A percentile compares a stretch with the other conserved stretches of the same genome.
Evolutionary conservation across 2,113 vertebrate genomes (phyloP).

Genomic region (Serinus canaria): DNA sequence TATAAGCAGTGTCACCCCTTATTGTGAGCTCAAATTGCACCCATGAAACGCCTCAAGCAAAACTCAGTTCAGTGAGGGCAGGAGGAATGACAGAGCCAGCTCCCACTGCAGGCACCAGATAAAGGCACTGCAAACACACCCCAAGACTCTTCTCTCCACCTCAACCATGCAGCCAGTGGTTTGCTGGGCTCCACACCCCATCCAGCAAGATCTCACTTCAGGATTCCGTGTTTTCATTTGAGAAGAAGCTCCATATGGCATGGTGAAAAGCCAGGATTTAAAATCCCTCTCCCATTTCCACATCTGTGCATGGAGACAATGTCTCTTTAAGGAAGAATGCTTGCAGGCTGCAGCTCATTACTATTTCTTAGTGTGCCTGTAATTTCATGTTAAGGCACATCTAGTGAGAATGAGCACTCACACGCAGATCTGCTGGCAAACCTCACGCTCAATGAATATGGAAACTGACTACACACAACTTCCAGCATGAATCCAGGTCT

Average conservation of each 20-base stretch:
- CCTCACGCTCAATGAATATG: neutral
- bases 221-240: neutral
- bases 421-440: neutral
- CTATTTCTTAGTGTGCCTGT: neutral
- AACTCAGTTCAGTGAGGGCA: neutral
- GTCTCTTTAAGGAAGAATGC: neutral
- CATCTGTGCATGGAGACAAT: neutral
- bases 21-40: neutral
- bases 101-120: neutral
- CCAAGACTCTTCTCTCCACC: neutral
- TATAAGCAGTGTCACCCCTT: neutral
- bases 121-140: neutral
- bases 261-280: neutral
- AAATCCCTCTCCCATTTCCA: neutral
- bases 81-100: neutral
- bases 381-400: neutral
- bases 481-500: neutral
- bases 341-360: neutral
- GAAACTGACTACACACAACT: neutral
- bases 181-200: neutral
- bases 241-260: neutral
- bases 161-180: rapidly evolving
- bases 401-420: neutral
- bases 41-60: neutral
- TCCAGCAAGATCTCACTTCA: rapidly evolving